Evolutionary conservation across 2,888 invertebrate species (phyloP).

Genomic region (Carpatolechia fugitivella): DNA sequence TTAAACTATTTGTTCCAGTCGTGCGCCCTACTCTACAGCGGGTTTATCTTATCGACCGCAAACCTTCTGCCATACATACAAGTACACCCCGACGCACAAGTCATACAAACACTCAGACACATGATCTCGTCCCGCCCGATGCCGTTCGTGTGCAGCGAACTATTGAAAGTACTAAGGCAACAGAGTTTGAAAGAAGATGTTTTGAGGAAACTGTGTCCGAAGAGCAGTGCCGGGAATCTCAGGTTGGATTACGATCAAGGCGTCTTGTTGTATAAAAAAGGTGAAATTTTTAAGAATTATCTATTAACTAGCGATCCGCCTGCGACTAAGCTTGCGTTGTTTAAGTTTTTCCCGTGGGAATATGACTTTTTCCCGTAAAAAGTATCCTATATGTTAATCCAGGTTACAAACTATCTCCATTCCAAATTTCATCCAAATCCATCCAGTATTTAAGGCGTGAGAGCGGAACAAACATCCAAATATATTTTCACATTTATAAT

Average conservation of each 20-base stretch:
- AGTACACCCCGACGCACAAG: constrained; percentile 10
- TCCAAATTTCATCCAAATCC: no score
- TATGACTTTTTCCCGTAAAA: no score
- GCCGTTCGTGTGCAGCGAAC: constrained; percentile 40
- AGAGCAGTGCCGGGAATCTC: constrained; percentile 44
- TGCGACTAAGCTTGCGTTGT: no score
- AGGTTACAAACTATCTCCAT: no score
- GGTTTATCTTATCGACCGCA: constrained; percentile 44
- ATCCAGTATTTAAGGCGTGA: no score
- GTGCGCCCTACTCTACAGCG: constrained; percentile 54
- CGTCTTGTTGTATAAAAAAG: constrained; percentile 60
- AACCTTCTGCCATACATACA: constrained; percentile 19
- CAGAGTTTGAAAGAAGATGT: constrained; percentile 31
- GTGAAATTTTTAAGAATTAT: constrained; percentile 30
- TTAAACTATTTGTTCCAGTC: constrained; percentile 46
- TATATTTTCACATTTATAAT: no score
- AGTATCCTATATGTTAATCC: no score
- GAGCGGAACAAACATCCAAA: no score
- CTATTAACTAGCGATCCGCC: no score
- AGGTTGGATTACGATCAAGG: constrained; percentile 67
- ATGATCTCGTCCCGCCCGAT: constrained; percentile 48
- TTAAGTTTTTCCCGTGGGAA: no score
- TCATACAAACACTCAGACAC: constrained; percentile 37
- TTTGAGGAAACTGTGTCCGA: constrained; percentile 40
- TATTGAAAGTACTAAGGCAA: constrained; percentile 35